A percentile compares a stretch with the other conserved stretches of the same genome.
Conservation (phyloP, 2,797 vertebrate species). For the Pampus argenteus region DNA sequence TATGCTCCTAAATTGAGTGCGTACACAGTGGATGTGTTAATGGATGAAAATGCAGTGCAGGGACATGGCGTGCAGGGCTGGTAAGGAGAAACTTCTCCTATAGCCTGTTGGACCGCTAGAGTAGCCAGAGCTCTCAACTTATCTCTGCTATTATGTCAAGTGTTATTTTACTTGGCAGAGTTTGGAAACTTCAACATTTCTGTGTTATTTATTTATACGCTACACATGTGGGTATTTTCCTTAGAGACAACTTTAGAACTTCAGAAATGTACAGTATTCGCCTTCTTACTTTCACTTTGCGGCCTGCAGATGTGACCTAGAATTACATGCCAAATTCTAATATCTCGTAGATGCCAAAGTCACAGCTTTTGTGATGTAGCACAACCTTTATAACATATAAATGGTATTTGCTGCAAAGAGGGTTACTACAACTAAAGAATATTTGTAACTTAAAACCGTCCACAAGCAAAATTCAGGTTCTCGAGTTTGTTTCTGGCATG, state of each 20-base stretch:
- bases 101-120: constrained; percentile 39
- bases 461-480: neutral
- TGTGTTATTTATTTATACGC: constrained; percentile 65
- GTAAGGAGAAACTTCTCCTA: constrained; percentile 63
- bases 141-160: constrained; percentile 59
- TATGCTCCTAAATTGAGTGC: constrained; percentile 69
- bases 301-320: constrained; percentile 45
- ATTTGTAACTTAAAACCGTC: neutral
- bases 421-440: neutral
- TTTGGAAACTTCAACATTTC: constrained; percentile 54
- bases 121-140: constrained; percentile 64
- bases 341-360: constrained; percentile 42
- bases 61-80: constrained; percentile 64
- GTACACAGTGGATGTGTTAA: constrained; percentile 76
- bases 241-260: constrained; percentile 58
- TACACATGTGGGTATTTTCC: constrained; percentile 63
- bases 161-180: constrained; percentile 60
- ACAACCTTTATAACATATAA: constrained; percentile 29
- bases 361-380: constrained; percentile 39
- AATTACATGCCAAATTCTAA: constrained; percentile 57
- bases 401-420: constrained; percentile 12
- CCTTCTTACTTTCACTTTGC: constrained; percentile 58
- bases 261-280: constrained; percentile 60
- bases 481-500: neutral
- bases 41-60: constrained; percentile 69